These are phyloP conservation scores for Bombus superbus DNA, from an alignment of 1,140 invertebrate genomes.

Conservation along the genomic window DNA sequence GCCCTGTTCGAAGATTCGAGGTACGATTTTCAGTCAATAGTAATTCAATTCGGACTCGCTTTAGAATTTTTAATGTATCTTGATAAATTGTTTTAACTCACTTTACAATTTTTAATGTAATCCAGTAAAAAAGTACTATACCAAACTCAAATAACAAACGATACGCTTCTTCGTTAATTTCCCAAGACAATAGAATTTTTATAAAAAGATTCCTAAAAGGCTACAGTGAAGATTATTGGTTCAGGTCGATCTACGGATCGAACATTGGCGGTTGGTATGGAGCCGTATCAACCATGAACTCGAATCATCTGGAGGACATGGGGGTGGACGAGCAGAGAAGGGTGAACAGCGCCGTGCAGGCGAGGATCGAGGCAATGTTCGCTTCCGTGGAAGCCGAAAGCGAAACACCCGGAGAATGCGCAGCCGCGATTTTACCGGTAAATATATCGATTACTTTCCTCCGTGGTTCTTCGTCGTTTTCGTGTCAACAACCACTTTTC, in stretches of 20 bases:
- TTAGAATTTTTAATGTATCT: neutral
- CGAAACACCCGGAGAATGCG: slow-evolving; percentile 78
- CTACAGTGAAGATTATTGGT: neutral
- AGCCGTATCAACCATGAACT: slow-evolving; percentile 60
- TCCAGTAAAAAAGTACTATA: too few relatives aligned
- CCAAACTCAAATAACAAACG: too few relatives aligned
- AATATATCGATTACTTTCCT: slow-evolving; percentile 42
- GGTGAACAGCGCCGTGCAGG: slow-evolving; percentile 90
- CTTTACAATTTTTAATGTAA: too few relatives aligned
- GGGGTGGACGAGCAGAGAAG: slow-evolving; percentile 76
- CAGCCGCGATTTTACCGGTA: slow-evolving; percentile 80
- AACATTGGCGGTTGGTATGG: slow-evolving; percentile 73
- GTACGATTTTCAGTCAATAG: neutral
- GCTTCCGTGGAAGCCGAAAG: slow-evolving; percentile 89
- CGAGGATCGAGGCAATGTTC: slow-evolving; percentile 93
- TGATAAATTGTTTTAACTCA: too few relatives aligned
- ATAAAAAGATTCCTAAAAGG: neutral
- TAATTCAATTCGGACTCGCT: neutral
- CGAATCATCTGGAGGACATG: slow-evolving; percentile 59
- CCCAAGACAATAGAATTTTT: too few relatives aligned
- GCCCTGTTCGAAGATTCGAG: slow-evolving; percentile 89
- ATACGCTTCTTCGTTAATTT: too few relatives aligned
- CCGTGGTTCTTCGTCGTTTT: neutral
- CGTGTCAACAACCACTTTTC: neutral
- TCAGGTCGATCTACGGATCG: slow-evolving; percentile 77